Conservation (phyloP, 1,140 invertebrate genomes). For the Micrasema minimum region DNA sequence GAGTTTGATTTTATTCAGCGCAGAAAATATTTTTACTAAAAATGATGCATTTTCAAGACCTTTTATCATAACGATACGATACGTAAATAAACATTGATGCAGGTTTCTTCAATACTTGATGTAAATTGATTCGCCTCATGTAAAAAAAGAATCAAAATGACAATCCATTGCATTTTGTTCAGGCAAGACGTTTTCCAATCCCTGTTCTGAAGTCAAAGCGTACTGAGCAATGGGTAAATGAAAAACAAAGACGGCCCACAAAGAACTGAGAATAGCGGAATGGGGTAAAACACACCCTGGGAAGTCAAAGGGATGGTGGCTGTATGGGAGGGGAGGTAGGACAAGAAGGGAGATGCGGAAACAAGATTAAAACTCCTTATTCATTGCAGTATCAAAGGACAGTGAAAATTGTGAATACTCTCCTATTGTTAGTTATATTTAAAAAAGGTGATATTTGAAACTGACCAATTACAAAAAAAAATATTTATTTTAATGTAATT, state of each 20-base stretch:
- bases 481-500: too few species aligned
- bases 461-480: neutral
- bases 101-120: too few species aligned
- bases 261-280: slow-evolving; percentile 53
- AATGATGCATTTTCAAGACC: too few species aligned
- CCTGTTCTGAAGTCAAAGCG: slow-evolving; percentile 49
- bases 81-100: too few species aligned
- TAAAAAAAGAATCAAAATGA: too few species aligned
- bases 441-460: neutral
- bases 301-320: slow-evolving; percentile 11
- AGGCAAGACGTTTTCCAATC: slow-evolving; percentile 3
- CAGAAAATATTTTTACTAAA: too few species aligned
- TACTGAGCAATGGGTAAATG: slow-evolving; percentile 49
- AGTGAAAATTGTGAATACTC: slow-evolving; percentile 2
- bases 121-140: too few species aligned
- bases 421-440: too few species aligned
- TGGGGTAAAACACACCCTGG: slow-evolving; percentile 47
- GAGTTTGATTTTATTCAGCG: too few species aligned
- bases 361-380: slow-evolving; percentile 53
- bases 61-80: too few species aligned
- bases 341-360: slow-evolving; percentile 46
- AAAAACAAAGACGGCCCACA: slow-evolving; percentile 53
- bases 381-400: slow-evolving; percentile 39
- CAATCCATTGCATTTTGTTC: neutral
- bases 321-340: slow-evolving; percentile 9